Evolutionary conservation across 2,113 vertebrate genomes (phyloP).

Genomic region (Struthidea cinerea): DNA sequence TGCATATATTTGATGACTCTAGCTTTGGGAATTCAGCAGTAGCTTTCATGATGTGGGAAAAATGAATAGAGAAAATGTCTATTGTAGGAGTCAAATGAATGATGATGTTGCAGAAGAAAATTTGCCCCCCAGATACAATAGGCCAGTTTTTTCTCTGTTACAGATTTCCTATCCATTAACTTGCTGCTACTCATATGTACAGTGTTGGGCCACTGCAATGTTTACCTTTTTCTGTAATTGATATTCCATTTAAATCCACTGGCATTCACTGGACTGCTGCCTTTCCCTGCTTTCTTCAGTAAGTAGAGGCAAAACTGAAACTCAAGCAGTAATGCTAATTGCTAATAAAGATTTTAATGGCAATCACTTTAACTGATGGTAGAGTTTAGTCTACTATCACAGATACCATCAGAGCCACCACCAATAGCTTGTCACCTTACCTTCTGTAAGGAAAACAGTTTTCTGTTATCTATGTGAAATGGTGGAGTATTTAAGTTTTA

Average conservation of each 20-base stretch:
- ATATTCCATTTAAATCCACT: slow-evolving; percentile 7
- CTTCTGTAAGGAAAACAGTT: not conserved
- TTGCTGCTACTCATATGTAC: not conserved
- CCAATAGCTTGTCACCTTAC: slow-evolving; percentile 2
- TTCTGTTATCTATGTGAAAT: not conserved
- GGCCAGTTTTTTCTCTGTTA: not conserved
- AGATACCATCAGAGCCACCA: not conserved
- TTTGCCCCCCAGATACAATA: not conserved
- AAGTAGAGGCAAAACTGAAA: not conserved
- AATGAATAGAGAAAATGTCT: not conserved
- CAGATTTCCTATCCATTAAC: not conserved
- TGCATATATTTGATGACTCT: not conserved
- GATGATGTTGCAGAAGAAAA: not conserved
- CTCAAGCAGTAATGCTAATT: slow-evolving; percentile 41
- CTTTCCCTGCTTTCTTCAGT: not conserved
- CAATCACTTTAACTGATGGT: slow-evolving; percentile 50
- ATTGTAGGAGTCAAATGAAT: not conserved
- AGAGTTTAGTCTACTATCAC: slow-evolving; percentile 30
- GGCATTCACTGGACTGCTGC: not conserved
- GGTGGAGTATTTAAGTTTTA: not conserved
- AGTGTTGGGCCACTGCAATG: not conserved
- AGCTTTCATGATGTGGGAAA: not conserved
- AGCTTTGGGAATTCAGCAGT: not conserved
- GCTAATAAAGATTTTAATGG: slow-evolving; percentile 60
- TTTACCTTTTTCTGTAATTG: slow-evolving; percentile 6